Base-by-base conservation (phyloP, 2,888 invertebrate genomes). In the Synergus umbraculus region DNA sequence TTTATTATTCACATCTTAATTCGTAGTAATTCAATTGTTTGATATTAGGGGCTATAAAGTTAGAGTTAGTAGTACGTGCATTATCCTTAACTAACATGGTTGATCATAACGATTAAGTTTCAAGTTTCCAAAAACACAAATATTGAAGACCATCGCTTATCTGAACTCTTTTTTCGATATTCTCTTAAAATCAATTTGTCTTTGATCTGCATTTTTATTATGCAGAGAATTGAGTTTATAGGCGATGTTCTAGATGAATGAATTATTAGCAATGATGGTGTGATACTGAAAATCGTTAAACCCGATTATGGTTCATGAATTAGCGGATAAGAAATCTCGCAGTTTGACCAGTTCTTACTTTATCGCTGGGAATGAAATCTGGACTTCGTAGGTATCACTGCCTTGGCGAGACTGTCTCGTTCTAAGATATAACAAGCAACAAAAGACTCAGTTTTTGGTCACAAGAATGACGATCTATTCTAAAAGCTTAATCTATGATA, bases 341-440 rank as follows among this genome's bases (percentile, higher is more conserved):
- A 63, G 22, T 79, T 82, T 60, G 76, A 65, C 54, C 67, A 65
- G 66, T 86, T 91, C 95, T 96, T 96, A 97, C 97, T 97, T 97
- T 94, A 97, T 94, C 91, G 97, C 96, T 92, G 97, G 97, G 95
- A 97, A 97, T 92, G 97, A 95, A 93, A 98, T 96, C 94, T 97
- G 96, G 92, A 98, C 95, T 94, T 95, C 96, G 94, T 98, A 98
- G 89, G 97, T 97, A 93, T 97, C 97, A 92, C 96, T 96, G 92
- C 95, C 96, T 94, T 97, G 97, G 91, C 97, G 95, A 92, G 96
- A 96, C 94, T 97, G 96, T 92, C 97, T 96, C 93, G 93, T 93
- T 95, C 96, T 96, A 95, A 93, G 94, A 94, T 93, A 93, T 92
- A 94, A 93, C 91, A 90, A 90, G 79, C 78, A 83, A 84, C 63